phyloP scores from a whole-genome alignment of 2,888 invertebrate genomes.

The Hirudinaria manillensis region DNA sequence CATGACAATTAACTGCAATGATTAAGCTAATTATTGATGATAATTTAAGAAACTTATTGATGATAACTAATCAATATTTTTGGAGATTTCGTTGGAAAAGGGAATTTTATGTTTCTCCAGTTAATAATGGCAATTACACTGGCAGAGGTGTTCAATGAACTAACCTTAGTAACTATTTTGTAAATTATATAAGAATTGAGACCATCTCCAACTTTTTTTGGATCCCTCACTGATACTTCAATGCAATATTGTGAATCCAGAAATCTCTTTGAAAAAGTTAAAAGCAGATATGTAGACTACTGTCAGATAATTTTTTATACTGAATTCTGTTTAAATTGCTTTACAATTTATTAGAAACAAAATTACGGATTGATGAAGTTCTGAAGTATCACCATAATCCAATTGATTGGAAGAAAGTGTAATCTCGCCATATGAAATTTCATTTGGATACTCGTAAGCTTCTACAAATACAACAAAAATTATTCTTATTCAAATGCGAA shows the following conservation, averaged over 20 bases:
- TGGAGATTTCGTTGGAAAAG: background rate
- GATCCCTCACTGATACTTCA: constrained; percentile 78
- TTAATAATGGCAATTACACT: background rate
- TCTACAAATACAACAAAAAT: constrained; percentile 1
- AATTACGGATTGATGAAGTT: constrained; percentile 4
- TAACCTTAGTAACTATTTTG: constrained; percentile 36
- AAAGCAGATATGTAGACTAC: too few species aligned
- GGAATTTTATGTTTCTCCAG: background rate
- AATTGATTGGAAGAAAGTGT: background rate
- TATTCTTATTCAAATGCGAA: background rate
- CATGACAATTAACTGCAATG: too few species aligned
- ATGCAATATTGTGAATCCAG: constrained; percentile 54
- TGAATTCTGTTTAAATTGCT: too few species aligned
- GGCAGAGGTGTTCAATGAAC: too few species aligned
- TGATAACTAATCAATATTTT: background rate
- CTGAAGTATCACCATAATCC: background rate
- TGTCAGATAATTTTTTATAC: too few species aligned
- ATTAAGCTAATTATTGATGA: too few species aligned
- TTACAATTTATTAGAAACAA: too few species aligned
- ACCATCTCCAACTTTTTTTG: constrained; percentile 93
- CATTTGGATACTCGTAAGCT: constrained; percentile 8
- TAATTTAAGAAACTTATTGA: too few species aligned
- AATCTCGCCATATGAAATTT: background rate
- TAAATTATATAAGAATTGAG: constrained; percentile 92
- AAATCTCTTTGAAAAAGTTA: background rate